Conservation (phyloP, 2,888 invertebrate genomes). For the Atherix ibis region DNA sequence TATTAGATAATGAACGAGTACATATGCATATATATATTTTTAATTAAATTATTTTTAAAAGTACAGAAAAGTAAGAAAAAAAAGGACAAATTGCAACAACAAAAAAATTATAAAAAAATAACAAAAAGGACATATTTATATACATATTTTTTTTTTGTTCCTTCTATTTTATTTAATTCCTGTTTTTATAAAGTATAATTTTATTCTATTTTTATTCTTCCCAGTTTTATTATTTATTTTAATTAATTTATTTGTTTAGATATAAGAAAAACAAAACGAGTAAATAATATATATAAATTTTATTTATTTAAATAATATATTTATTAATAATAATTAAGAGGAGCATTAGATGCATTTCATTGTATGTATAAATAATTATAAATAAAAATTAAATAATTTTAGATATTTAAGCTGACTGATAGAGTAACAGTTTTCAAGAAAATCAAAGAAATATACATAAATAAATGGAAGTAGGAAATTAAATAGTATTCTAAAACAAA, state of each 20-base stretch:
- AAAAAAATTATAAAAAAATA: too few species aligned
- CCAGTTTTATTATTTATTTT: not conserved
- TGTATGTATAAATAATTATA: not conserved
- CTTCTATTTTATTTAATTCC: not conserved
- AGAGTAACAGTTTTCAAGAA: conserved; percentile 1
- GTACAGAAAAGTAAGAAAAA: too few species aligned
- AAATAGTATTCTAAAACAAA: too few species aligned
- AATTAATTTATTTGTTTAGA: conserved; percentile 1
- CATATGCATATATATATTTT: too few species aligned
- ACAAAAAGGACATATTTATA: too few species aligned
- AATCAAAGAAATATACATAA: too few species aligned
- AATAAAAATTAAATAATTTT: not conserved
- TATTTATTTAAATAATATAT: not conserved
- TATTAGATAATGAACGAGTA: too few species aligned
- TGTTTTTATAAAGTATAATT: not conserved
- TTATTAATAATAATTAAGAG: not conserved
- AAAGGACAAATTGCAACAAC: too few species aligned
- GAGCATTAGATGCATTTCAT: not conserved
- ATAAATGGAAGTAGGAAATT: too few species aligned
- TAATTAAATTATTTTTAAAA: too few species aligned
- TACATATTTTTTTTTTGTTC: too few species aligned
- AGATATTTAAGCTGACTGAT: not conserved
- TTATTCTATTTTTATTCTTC: not conserved
- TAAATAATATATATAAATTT: not conserved
- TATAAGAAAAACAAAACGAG: not conserved